Conservation (phyloP, 2,888 invertebrate genomes). For the Chrysolina oricalcia region DNA sequence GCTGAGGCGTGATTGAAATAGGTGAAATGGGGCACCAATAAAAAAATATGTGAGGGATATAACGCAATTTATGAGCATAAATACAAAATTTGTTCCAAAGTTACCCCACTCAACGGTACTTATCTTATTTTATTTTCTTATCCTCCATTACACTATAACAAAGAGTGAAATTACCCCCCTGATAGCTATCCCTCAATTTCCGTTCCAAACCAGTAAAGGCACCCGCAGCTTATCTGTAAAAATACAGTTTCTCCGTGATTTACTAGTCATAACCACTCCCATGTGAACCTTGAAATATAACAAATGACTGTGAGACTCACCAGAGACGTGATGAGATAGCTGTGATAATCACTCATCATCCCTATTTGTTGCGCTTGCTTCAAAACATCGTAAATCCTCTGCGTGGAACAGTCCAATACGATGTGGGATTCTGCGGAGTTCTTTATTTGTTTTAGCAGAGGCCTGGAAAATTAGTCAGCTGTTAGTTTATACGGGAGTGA, state of each 20-base stretch:
- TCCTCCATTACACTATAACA: no score
- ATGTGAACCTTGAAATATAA: conserved; percentile 32
- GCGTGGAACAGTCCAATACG: conserved; percentile 91
- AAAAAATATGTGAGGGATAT: no score
- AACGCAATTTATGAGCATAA: no score
- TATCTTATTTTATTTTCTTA: no score
- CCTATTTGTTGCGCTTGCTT: conserved; percentile 97
- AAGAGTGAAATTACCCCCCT: neutral
- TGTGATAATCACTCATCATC: conserved; percentile 97
- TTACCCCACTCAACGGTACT: no score
- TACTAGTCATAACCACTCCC: conserved; percentile 18
- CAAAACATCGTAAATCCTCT: conserved; percentile 88
- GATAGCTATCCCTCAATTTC: neutral
- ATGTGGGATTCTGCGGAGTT: conserved; percentile 94
- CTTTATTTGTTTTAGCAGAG: conserved; percentile 91
- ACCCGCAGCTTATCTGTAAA: neutral
- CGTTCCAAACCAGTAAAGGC: neutral
- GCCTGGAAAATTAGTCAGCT: conserved; percentile 74
- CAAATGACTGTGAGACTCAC: conserved; percentile 73
- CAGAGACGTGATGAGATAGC: conserved; percentile 93
- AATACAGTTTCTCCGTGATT: neutral
- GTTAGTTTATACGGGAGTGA: neutral
- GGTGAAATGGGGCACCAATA: no score
- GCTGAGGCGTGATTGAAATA: no score
- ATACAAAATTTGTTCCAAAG: no score